These are phyloP conservation scores for Zygogramma bicolorata DNA, from an alignment of 2,888 invertebrate species.

Conservation along the genomic window DNA sequence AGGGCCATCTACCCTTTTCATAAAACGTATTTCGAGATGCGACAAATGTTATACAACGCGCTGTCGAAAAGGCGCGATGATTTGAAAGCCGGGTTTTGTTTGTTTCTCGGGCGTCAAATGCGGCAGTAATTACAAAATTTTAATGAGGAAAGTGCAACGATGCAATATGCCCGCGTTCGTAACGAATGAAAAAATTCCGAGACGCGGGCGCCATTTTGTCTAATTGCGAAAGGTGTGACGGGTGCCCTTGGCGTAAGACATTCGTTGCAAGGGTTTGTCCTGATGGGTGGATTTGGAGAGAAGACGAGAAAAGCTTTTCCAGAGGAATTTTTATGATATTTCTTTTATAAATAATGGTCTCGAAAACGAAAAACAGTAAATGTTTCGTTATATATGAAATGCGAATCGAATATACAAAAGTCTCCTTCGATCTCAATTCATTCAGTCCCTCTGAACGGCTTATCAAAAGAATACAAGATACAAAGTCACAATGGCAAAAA, in stretches of 20 bases:
- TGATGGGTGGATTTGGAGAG: no score
- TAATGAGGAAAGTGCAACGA: conserved; percentile 65
- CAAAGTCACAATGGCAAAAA: no score
- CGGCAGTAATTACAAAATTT: conserved; percentile 63
- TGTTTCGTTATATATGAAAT: no score
- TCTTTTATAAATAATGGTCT: no score
- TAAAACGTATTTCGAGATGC: conserved; percentile 22
- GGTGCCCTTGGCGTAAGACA: not conserved
- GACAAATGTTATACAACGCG: conserved; percentile 22
- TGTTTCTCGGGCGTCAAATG: conserved; percentile 35
- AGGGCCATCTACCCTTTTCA: conserved; percentile 44
- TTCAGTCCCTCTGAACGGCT: no score
- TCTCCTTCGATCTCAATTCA: no score
- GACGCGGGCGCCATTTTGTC: conserved; percentile 5
- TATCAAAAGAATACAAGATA: no score
- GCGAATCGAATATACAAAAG: no score
- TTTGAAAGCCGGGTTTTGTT: conserved; percentile 43
- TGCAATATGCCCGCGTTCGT: conserved; percentile 53
- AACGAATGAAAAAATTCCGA: not conserved
- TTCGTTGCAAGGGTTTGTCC: not conserved
- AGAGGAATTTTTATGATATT: no score
- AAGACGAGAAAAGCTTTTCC: no score
- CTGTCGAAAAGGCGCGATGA: conserved; percentile 17
- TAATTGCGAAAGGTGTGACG: not conserved
- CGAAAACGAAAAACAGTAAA: no score